A percentile compares a stretch with the other conserved stretches of the same genome.
Evolutionary conservation across 1,140 invertebrate species (phyloP).

Genomic region (Venturia canescens): DNA sequence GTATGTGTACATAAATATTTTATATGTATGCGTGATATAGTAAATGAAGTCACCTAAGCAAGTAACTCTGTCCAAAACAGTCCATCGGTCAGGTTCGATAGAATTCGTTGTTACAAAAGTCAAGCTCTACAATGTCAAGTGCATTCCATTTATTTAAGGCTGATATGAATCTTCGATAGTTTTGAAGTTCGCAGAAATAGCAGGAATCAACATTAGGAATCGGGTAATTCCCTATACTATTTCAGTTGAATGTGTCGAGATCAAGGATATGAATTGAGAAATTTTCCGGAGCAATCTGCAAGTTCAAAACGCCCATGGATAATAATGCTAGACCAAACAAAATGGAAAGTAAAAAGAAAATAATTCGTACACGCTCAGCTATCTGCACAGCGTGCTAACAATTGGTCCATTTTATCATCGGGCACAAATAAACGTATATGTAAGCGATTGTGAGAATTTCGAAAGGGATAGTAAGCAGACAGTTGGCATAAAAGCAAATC

Average conservation of each 20-base stretch:
- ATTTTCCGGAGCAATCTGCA: not conserved
- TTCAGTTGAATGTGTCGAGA: not conserved
- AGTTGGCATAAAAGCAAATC: slow-evolving; percentile 22
- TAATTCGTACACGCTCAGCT: not conserved
- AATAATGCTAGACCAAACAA: not conserved
- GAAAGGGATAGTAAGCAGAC: slow-evolving; percentile 13
- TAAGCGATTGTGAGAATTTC: slow-evolving; percentile 34
- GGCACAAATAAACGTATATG: not conserved
- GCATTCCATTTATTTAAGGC: not conserved
- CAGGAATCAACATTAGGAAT: not conserved
- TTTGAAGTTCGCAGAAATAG: not conserved
- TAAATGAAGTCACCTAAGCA: not conserved
- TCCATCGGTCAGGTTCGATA: not conserved
- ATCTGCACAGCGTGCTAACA: not conserved
- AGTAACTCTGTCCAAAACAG: slow-evolving; percentile 12
- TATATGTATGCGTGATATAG: not conserved
- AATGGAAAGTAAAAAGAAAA: not conserved
- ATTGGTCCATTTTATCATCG: not conserved
- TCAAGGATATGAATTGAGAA: not conserved
- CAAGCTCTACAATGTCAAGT: slow-evolving; percentile 14
- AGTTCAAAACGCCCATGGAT: not conserved
- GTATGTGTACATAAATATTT: slow-evolving; percentile 3
- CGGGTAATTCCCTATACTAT: no score
- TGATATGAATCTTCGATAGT: not conserved
- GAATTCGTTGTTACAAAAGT: not conserved